Evolutionary conservation across 2,113 vertebrate species (phyloP).

Genomic region (Tachuris rubrigastra): DNA sequence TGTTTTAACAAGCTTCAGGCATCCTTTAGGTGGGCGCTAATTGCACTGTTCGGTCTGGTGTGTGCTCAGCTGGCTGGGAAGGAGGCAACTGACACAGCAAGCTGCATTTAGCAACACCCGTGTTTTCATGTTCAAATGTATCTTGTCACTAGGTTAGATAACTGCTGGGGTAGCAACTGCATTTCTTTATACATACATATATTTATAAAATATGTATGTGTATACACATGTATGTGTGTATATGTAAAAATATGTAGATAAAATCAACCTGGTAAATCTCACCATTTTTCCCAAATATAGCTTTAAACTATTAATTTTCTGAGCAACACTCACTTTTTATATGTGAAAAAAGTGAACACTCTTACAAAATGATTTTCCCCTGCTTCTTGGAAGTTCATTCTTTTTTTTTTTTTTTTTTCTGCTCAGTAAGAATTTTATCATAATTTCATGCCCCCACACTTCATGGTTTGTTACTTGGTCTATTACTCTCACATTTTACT

Average conservation of each 20-base stretch:
- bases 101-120: background rate
- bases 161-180: background rate
- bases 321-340: conserved; percentile 8
- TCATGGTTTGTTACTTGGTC: conserved; percentile 65
- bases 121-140: background rate
- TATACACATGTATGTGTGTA: background rate
- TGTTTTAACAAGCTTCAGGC: background rate
- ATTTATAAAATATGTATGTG: background rate
- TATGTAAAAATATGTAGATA: background rate
- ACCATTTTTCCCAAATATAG: background rate
- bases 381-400: conserved; percentile 33
- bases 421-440: conserved; percentile 62
- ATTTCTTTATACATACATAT: background rate
- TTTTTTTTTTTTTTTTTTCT: background rate
- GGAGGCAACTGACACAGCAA: background rate
- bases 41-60: background rate
- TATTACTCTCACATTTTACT: conserved; percentile 60
- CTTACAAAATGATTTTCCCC: conserved; percentile 40
- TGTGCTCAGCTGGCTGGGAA: background rate
- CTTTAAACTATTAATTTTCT: conserved; percentile 55
- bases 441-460: conserved; percentile 64
- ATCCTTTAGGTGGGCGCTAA: background rate
- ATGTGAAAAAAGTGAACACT: conserved; percentile 1
- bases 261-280: background rate
- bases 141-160: background rate